These are phyloP conservation scores for Neosalanx taihuensis DNA, from an alignment of 2,797 vertebrate genomes.

Conservation along the genomic window DNA sequence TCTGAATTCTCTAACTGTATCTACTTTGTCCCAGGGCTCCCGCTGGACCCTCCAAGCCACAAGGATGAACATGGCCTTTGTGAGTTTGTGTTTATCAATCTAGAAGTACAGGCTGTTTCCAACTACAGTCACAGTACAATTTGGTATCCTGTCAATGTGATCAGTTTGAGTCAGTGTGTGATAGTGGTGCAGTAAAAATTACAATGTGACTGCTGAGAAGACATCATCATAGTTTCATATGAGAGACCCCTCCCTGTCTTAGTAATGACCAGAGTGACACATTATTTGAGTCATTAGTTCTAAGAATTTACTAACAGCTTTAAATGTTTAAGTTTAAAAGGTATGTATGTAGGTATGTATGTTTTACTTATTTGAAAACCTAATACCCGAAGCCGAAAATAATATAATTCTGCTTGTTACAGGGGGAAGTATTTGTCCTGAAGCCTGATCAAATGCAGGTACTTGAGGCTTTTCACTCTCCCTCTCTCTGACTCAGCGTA, in stretches of 20 bases:
- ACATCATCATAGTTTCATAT: too few species aligned
- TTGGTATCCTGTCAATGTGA: too few species aligned
- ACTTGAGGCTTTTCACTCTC: slow-evolving; percentile 26
- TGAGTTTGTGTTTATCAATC: slow-evolving; percentile 69
- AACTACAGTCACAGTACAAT: too few species aligned
- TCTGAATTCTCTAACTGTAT: background rate
- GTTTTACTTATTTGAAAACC: background rate
- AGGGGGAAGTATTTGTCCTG: slow-evolving; percentile 80
- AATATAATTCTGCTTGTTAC: slow-evolving; percentile 52
- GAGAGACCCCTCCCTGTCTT: too few species aligned
- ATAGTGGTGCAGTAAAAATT: too few species aligned
- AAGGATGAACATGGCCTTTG: slow-evolving; percentile 91
- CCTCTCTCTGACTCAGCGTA: background rate
- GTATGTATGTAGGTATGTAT: slow-evolving; percentile 12
- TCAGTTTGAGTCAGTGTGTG: too few species aligned
- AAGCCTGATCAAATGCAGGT: slow-evolving; percentile 98
- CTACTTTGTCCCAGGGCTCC: slow-evolving; percentile 79
- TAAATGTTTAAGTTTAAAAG: background rate
- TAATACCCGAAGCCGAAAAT: slow-evolving; percentile 16
- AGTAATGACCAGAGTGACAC: too few species aligned
- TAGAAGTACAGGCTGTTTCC: background rate
- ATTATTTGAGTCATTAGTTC: too few species aligned
- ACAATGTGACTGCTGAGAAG: too few species aligned
- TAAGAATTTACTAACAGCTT: background rate
- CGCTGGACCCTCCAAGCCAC: slow-evolving; percentile 96